Percentiles rank a stretch among this genome's conserved stretches.
Conservation (phyloP, 2,888 invertebrate species). For the Thereva nobilitata region DNA sequence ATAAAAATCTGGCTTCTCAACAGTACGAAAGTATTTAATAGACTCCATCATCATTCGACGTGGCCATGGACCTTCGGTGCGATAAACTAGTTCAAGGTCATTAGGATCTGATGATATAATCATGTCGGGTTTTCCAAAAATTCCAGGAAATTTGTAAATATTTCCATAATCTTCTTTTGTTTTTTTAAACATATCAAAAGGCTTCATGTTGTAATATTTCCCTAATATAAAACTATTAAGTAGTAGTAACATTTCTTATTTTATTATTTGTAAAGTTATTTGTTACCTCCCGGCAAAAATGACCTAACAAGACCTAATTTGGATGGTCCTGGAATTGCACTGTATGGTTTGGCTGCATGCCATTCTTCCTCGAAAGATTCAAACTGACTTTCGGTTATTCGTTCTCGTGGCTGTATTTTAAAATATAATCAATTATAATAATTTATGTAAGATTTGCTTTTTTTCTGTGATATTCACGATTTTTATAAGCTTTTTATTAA, state of each 20-base stretch:
- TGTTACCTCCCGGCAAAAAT: conserved; percentile 52
- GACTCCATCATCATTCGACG: conserved; percentile 52
- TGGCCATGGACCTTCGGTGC: conserved; percentile 56
- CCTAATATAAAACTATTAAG: conserved; percentile 39
- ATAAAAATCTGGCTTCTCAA: conserved; percentile 46
- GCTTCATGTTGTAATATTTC: conserved; percentile 42
- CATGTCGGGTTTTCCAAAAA: conserved; percentile 46
- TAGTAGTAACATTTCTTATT: neutral
- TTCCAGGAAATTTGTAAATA: conserved; percentile 51
- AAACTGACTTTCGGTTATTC: no score
- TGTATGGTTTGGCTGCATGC: conserved; percentile 47
- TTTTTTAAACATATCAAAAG: conserved; percentile 9
- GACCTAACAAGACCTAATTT: conserved; percentile 44
- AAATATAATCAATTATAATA: no score
- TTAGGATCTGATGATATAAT: conserved; percentile 60
- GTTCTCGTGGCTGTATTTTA: no score
- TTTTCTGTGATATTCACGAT: no score
- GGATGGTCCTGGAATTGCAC: conserved; percentile 49
- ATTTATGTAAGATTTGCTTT: no score
- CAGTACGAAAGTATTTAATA: conserved; percentile 53
- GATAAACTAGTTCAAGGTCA: conserved; percentile 58
- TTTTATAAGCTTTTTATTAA: no score
- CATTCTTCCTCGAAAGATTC: conserved; percentile 44
- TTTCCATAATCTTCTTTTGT: conserved; percentile 47
- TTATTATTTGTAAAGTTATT: neutral